Base-by-base conservation (phyloP, 2,113 vertebrate genomes). In the Zingel zingel region DNA sequence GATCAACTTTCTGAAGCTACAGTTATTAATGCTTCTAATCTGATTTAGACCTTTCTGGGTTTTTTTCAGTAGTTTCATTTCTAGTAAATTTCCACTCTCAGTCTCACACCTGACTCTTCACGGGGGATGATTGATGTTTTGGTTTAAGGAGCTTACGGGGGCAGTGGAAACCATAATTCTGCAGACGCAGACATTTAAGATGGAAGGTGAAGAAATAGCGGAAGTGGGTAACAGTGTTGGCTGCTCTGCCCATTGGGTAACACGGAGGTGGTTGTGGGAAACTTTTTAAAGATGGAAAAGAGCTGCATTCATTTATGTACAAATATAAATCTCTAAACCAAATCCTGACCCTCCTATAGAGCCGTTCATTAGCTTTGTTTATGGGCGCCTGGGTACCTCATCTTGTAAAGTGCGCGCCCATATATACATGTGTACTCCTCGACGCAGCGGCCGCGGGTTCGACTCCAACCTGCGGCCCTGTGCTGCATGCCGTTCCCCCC, bases 191-290 rank as follows among this genome's bases (percentile, higher is more conserved):
- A 23, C 54, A 33, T 78, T 39, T 48, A 39, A 39, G 48, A 19
- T 58, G 59, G 43, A 53, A 67, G 61, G 68, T 64, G 72, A 30
- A n/a, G 74, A 76, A 72, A 64, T 15, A 14, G 63, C 61, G 68
- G 81, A 84, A 75, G 81, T 79, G 64, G 21, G 66, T 39, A 39
- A 11, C 19, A 30, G 21, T 0, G 56, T 13, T 43, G 21, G 33
- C 47, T 19, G 23, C 23, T 27, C 21, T 47, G 71, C 64, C 76
- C 27, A 1, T 5, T 33, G 33, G 2, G 13, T 27, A 11, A 27
- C 14, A 13, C 30, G 15, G 11, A 39, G 43, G 27, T 36, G 30
- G 16, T 8, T 71, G 50, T 64, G 36, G 50, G 36, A 7, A 66
- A 57, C 2, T 0, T 16, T 48, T 14, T 48, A 0, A 43, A 16